Base-by-base conservation (phyloP, 2,113 vertebrate genomes). In the Pseudorasbora parva region DNA sequence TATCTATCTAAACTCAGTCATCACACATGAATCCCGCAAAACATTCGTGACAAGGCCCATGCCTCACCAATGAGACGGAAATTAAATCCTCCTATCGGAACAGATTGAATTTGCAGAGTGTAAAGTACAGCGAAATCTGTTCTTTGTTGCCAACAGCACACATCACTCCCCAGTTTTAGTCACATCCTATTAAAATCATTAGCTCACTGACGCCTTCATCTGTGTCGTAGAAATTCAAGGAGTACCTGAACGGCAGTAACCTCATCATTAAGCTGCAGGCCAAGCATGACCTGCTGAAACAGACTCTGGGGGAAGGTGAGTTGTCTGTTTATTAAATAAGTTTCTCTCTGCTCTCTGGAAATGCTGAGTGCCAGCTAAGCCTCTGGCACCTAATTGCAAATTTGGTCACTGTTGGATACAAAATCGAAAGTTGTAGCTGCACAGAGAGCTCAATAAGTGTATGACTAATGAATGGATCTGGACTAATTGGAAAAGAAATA, bases 251-350 rank as follows among this genome's bases (percentile, higher is more conserved):
- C 33, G 97, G 98, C 90, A 99, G 97, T 87, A 99, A 99, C 90
- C 97, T 99, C 72, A 98, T 99, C 91, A 95, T 97, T 1, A 99
- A 99, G 92, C 95, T 99, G 15, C 97, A 99, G 92, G 98, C 98
- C 87, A 99, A 99, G 89, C 98, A 99, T 0, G 98, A 99, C 91
- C 93, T 99, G 85, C 94, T 99, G 90, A 99, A 98, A 93, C 97
- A 98, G 92, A 97, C 98, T 0, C 92, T 99, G 2, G 98, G 98
- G 76, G 98, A 99, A 97, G 98, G 98, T 98, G 88, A 95, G 97
- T 86, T 7, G 7, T 30, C 25, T 41, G 27, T 54, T 76, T 69
- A 66, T 83, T 83, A 49, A 56, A 45, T 81, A 81, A 54, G 19
- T 12, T 49, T 62, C 25, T 62, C 37, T 37, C 0, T 4, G 49